A percentile compares a stretch with the other conserved stretches of the same genome.
These are phyloP conservation scores for Rhinogobio ventralis DNA, from an alignment of 2,797 vertebrate species.

Conservation along the genomic window DNA sequence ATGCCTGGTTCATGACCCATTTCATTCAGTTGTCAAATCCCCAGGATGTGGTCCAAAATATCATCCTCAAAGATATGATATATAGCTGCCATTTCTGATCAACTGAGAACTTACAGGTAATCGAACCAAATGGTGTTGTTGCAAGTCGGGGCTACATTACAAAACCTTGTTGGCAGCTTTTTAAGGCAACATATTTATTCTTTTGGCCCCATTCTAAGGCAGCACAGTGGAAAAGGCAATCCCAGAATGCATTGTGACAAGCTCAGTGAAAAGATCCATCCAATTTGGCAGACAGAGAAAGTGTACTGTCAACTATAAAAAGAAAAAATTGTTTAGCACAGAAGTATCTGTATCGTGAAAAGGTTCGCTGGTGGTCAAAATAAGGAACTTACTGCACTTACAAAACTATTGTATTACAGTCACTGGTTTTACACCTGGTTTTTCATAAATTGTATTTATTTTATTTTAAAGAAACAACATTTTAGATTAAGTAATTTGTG, in stretches of 20 bases:
- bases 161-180: constrained; percentile 16
- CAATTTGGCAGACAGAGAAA: not conserved
- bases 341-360: not conserved
- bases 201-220: not conserved
- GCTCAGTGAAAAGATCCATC: not conserved
- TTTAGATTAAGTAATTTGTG: not conserved
- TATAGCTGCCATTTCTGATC: not conserved
- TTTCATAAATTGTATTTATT: not conserved
- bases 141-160: not conserved
- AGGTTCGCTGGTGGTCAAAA: not conserved
- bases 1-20: constrained; percentile 15
- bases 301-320: not conserved
- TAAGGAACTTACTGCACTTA: not conserved
- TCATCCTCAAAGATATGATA: not conserved
- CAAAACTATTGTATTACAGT: not conserved
- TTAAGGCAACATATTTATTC: not conserved
- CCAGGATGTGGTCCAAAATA: constrained; percentile 3
- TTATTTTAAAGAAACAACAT: not conserved
- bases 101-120: not conserved
- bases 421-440: not conserved
- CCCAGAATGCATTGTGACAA: constrained; percentile 2
- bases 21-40: constrained; percentile 10
- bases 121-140: constrained; percentile 5
- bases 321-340: not conserved
- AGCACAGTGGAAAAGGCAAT: not conserved